Conservation (phyloP, 2,797 vertebrate species). For the Hippocampus kuda region DNA sequence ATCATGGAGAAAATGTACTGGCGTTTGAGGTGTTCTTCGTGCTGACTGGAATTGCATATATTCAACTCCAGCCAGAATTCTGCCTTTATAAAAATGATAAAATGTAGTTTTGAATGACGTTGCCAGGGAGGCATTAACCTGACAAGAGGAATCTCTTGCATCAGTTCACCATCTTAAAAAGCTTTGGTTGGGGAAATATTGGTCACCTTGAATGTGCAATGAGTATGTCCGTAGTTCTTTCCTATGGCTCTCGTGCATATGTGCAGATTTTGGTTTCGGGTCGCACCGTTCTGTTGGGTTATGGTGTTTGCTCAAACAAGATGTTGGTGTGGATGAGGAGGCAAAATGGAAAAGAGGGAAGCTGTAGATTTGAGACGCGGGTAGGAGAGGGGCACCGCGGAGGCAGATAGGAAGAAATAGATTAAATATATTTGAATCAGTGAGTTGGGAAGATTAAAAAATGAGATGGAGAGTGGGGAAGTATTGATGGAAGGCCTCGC, state of each 20-base stretch:
- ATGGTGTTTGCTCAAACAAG: constrained; percentile 11
- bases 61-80: neutral
- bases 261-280: neutral
- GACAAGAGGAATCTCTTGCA: too few relatives aligned
- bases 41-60: neutral
- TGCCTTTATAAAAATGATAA: neutral
- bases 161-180: neutral
- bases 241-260: constrained; percentile 16
- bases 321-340: constrained; percentile 20
- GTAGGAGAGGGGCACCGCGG: constrained; percentile 10
- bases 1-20: too few relatives aligned
- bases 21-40: neutral
- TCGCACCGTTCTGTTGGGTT: neutral
- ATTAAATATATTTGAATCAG: constrained; percentile 42
- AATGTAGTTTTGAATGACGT: neutral
- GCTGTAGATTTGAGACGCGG: constrained; percentile 3
- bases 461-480: constrained; percentile 42
- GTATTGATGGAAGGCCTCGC: constrained; percentile 33
- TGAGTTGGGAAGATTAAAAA: constrained; percentile 47
- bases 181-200: neutral
- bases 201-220: neutral
- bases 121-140: neutral
- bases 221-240: neutral
- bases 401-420: constrained; percentile 20
- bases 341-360: neutral